Base-by-base conservation (phyloP, 1,140 invertebrate genomes). In the Heliothis virescens region DNA sequence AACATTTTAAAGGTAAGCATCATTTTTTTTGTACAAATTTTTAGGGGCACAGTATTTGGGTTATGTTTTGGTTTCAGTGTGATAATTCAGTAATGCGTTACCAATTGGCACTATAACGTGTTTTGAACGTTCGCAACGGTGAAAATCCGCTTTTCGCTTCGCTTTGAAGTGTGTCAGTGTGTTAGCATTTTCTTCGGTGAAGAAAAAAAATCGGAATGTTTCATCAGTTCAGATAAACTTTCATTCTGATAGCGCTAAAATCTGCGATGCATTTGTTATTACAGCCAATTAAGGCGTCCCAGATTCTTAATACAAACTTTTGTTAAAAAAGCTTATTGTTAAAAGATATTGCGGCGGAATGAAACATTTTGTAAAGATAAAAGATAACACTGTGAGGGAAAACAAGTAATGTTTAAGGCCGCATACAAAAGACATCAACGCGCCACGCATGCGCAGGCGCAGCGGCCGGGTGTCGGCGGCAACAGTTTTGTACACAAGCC, bases 351-450 rank as follows among this genome's bases (percentile, higher is more conserved):
- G 16, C 15, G 50, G 52, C 75, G 34, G 63, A 67, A 67, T 69
- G 53, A n/a, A 21, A 57, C 29, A 57, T 69, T 78, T 57, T 55
- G 62, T 78, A 78, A 67, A 55, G 77, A 86, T 85, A 65, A 59
- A 63, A 83, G 86, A 91, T 88, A 86, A 86, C 76, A 83, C 86
- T 82, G 78, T 79, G 78, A 86, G 83, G 85, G 85, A 82, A 82
- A 82, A 83, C 79, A 81, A 79, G 83, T 77, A 5, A 72, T 52
- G 82, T 81, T 86, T 82, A 86, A 82, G 85, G 83, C 77, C 81
- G 73, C 82, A 83, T 91, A 94, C 83, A 92, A 91, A 92, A 94
- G 91, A 94, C 87, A 91, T 92, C 90, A 92, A 94, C 92, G 92
- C 84, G 89, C 82, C 67, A 67, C 76, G 80, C 80, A 77, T 57